Base-by-base conservation (phyloP, 2,797 vertebrate genomes). In the Myotis planiceps region DNA sequence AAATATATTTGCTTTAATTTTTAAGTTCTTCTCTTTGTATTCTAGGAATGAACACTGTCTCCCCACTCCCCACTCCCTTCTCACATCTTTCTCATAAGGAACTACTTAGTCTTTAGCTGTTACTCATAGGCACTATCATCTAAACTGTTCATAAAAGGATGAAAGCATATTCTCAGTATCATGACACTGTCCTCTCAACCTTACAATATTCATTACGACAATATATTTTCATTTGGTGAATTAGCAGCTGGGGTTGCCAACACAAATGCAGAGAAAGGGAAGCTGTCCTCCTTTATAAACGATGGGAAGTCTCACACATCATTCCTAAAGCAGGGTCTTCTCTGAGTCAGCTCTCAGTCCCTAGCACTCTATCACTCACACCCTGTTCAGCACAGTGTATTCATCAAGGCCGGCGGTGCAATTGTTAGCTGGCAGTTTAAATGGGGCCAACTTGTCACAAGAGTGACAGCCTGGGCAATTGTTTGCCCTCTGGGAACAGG, bases 401-500 rank as follows among this genome's bases (percentile, higher is more conserved):
- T 94, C 89, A 96, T 96, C 97, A 97, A 90, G 90, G 72, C 45
- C 0, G 19, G 27, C 39, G 5, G 42, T 7, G 9, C 85, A 47
- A 89, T 80, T 96, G 95, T 94, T 89, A 60, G 63, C 92, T 80
- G 91, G 92, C 82, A 76, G 96, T 89, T 96, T 93, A 96, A 97
- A 96, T 95, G 82, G 92, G 92, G 86, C 92, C 37, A 3, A 94
- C 97, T 96, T 97, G 96, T 97, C 97, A 97, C 51, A 15, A 84
- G 91, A 96, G 76, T 97, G 97, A 96, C 96, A 96, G 96, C 51
- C 94, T 76, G 95, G 96, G 88, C 96, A 97, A 97, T 80, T 88
- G 96, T 97, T 97, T 97, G 97, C 97, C 97, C 97, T 96, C 96
- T 95, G 97, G 97, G 95, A 97, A 96, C 95, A 97, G 93, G 92